phyloP scores from a whole-genome alignment of 1,140 invertebrate genomes.

The Drosophila truncata region DNA sequence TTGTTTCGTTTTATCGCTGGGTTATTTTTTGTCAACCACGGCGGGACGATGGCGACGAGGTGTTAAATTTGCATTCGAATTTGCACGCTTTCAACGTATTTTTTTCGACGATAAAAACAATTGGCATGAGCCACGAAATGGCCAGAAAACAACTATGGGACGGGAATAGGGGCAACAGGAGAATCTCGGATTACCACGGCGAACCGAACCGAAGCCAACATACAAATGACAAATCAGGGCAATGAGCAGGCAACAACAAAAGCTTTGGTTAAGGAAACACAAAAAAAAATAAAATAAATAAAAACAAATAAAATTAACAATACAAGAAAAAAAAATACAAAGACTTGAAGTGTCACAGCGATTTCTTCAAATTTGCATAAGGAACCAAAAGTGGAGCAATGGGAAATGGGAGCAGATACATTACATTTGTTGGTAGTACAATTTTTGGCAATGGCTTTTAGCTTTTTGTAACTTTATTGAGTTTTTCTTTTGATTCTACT shows the following conservation, averaged over 20 bases:
- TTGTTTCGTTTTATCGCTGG: conserved; percentile 21
- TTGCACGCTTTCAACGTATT: conserved; percentile 80
- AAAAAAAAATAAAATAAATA: conserved; percentile 32
- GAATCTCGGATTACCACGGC: conserved; percentile 41
- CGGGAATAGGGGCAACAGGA: conserved; percentile 8
- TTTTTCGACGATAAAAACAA: conserved; percentile 64
- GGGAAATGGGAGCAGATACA: conserved; percentile 36
- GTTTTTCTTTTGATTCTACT: no score
- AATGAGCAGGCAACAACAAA: conserved; percentile 47
- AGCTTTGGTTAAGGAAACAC: conserved; percentile 29
- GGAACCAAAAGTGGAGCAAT: conserved; percentile 29
- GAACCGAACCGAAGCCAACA: conserved; percentile 32
- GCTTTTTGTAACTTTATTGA: no score
- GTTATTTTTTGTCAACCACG: conserved; percentile 60
- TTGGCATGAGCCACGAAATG: conserved; percentile 74
- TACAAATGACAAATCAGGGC: conserved; percentile 76
- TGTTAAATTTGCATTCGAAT: conserved; percentile 82
- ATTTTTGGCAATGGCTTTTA: not conserved
- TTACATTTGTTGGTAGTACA: conserved; percentile 14
- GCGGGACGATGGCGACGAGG: conserved; percentile 61
- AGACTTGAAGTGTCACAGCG: conserved; percentile 54
- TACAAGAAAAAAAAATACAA: conserved; percentile 22
- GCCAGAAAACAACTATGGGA: conserved; percentile 17
- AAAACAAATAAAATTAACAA: conserved; percentile 44
- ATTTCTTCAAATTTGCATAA: conserved; percentile 44